These are phyloP conservation scores for Mimas tiliae DNA, from an alignment of 2,888 invertebrate genomes.

Conservation along the genomic window DNA sequence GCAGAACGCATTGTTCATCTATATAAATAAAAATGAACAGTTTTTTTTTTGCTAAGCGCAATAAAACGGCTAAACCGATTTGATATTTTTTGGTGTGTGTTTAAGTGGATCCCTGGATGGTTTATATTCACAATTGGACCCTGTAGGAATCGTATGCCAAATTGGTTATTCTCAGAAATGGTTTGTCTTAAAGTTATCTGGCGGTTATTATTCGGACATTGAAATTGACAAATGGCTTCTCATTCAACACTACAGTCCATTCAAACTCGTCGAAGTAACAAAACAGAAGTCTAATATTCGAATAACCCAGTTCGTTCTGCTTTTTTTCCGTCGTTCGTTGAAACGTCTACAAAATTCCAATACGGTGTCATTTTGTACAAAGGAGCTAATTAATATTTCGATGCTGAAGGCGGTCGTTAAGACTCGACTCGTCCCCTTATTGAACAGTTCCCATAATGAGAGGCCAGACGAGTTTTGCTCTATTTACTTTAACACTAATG, in stretches of 20 bases:
- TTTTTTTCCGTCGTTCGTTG: background rate
- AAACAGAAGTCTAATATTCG: background rate
- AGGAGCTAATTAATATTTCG: constrained; percentile 54
- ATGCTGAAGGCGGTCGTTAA: constrained; percentile 33
- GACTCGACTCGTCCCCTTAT: constrained; percentile 16
- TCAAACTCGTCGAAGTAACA: background rate
- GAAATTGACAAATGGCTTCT: too few species aligned
- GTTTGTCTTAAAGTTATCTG: too few species aligned
- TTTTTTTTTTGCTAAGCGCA: too few species aligned
- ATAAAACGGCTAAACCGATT: too few species aligned
- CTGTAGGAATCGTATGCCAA: too few species aligned
- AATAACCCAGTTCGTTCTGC: background rate
- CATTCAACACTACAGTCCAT: background rate
- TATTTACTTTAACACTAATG: constrained; percentile 6
- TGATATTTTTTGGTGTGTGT: too few species aligned
- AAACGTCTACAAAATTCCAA: constrained; percentile 23
- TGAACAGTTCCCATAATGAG: constrained; percentile 20
- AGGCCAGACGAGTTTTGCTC: background rate
- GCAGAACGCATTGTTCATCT: too few species aligned
- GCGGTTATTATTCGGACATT: too few species aligned
- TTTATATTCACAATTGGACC: too few species aligned
- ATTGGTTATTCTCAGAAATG: too few species aligned
- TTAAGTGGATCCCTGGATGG: too few species aligned
- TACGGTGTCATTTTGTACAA: constrained; percentile 33
- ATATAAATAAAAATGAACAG: too few species aligned